These are phyloP conservation scores for Halisarca cf. caerulea DNA, from an alignment of 37 sponge, comb jelly and placozoan genomes.

Conservation along the genomic window DNA sequence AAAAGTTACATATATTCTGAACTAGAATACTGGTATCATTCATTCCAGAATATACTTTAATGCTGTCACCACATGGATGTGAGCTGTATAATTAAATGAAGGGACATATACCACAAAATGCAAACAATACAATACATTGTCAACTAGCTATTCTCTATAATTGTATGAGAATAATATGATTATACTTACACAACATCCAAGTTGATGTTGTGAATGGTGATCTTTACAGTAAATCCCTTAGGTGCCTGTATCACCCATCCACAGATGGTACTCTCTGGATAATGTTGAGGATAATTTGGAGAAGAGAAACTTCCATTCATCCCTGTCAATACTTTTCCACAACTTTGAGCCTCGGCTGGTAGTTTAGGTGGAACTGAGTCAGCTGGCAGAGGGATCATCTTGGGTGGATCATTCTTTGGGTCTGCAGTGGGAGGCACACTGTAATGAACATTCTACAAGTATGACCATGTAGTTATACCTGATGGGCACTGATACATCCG, in stretches of 20 bases:
- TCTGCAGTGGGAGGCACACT: no score
- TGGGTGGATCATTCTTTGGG: not conserved
- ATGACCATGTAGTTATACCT: not conserved
- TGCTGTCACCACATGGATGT: no score
- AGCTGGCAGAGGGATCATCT: not conserved
- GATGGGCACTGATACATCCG: not conserved
- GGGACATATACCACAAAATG: no score
- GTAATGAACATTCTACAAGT: no score
- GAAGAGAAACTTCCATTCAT: not conserved
- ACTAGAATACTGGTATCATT: no score
- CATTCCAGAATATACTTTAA: no score
- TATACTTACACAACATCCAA: not conserved
- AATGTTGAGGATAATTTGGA: constrained; percentile 10
- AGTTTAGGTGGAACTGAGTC: not conserved
- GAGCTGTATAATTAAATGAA: no score
- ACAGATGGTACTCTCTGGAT: not conserved
- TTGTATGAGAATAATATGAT: no score
- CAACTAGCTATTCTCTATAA: no score
- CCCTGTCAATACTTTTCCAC: not conserved
- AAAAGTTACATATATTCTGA: no score
- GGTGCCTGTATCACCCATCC: constrained; percentile 5
- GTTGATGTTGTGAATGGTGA: not conserved
- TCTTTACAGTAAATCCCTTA: not conserved
- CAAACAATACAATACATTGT: no score
- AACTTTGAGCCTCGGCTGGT: not conserved